phyloP scores from a whole-genome alignment of 2,797 vertebrate genomes.

The Manis crassicaudata region DNA sequence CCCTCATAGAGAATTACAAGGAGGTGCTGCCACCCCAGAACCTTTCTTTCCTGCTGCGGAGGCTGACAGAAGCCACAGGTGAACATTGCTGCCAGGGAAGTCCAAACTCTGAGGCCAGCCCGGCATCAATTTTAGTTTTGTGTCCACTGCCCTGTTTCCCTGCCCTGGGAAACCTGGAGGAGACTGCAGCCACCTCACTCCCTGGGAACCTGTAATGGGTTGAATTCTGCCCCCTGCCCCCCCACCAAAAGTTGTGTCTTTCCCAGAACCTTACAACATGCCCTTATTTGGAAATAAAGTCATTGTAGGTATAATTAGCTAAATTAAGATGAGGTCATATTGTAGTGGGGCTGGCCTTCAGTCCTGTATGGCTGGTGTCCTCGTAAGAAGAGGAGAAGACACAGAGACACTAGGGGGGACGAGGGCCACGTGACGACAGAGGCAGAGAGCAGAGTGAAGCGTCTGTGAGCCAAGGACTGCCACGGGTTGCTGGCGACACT shows the following conservation, averaged over 20 bases:
- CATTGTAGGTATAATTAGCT: neutral
- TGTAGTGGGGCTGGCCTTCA: neutral
- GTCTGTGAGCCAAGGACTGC: accelerated
- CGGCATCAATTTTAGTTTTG: accelerated
- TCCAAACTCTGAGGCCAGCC: neutral
- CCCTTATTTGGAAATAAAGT: neutral
- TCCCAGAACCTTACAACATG: neutral
- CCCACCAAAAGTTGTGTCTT: neutral
- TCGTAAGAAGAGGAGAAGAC: neutral
- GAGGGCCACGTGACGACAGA: accelerated
- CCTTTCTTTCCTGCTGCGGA: neutral
- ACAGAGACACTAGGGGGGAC: neutral
- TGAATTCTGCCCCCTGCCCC: too few relatives aligned
- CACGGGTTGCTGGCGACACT: accelerated
- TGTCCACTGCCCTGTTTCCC: neutral
- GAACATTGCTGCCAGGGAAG: neutral
- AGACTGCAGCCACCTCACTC: neutral
- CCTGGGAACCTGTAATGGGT: neutral
- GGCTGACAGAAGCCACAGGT: too few relatives aligned
- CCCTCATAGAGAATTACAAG: neutral
- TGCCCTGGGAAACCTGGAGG: too few relatives aligned
- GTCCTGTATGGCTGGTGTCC: neutral
- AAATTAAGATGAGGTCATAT: neutral
- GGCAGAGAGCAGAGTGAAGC: neutral
- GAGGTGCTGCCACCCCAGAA: neutral